Evolutionary conservation across 1,140 invertebrate genomes (phyloP), one percentile per base, ranked within the genome.

Genomic region (Megathymus violae): DNA sequence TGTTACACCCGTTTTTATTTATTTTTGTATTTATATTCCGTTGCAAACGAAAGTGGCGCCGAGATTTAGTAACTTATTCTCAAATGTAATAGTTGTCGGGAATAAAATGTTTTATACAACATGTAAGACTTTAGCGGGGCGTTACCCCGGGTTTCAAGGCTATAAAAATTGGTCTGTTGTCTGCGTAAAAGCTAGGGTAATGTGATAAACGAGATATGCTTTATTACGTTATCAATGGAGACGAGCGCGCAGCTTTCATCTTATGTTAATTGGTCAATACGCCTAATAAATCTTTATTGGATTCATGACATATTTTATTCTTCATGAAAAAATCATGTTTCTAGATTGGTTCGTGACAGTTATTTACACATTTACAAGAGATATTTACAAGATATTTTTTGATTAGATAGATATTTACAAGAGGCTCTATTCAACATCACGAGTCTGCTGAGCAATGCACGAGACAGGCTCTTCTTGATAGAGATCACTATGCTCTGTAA

Each of bases 61-160:
- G 51, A 54, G 51, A 54, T 54, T 54, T 54, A 54, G 51, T 38
- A 14, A 27, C 19, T 54, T 54, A 54, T 54, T 54, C 19, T 43
- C 17, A 54, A 54, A 54, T 54, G 51, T 54, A 19, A 54, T 54
- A 41, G 51, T 43, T 46, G 17, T 46, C 22, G 27, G 31, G 17
- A 15, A 56, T 43, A 22, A 56, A 56, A 56, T 43, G 51, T 41
- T 40, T 54, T 51, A 27, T 51, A 10, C 19, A 22, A 11, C 51
- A 38, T 56, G 38, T 56, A 38, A 19, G 14, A 43, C 22, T 34
- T 51, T 34, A 13, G 31, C 9, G 15, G 2, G 48, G 36, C 27
- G 4, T 54, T 22, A 47, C 44, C 46, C 27, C 27, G 27, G 27
- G 27, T 7, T 9, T 4, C 27, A 6, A 25, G 22, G 22, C 3